Evolutionary conservation across 2,888 invertebrate genomes (phyloP).

Genomic region (Chrysomela aeneicollis): DNA sequence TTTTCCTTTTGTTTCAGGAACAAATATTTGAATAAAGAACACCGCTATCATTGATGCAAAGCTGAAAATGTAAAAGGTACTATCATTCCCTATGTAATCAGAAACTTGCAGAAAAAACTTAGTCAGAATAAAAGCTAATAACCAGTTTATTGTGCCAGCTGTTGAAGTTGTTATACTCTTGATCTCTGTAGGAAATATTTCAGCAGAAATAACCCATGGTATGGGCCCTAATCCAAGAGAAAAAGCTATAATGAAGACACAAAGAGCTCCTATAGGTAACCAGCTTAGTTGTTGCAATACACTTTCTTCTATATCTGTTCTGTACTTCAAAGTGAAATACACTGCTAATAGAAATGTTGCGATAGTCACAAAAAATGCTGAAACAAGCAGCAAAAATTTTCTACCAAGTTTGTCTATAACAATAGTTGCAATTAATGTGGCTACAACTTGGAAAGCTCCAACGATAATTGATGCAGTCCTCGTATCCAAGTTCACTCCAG

Average conservation of each 20-base stretch:
- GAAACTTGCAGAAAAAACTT: conserved; percentile 73
- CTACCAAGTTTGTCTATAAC: conserved; percentile 85
- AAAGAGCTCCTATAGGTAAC: conserved; percentile 78
- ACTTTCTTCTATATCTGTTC: conserved; percentile 53
- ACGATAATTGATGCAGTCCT: conserved; percentile 78
- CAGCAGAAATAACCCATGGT: conserved; percentile 87
- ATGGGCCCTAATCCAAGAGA: conserved; percentile 86
- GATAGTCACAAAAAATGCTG: conserved; percentile 74
- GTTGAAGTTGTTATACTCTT: conserved; percentile 80
- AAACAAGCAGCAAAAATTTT: conserved; percentile 76
- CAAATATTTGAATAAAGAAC: conserved; percentile 64
- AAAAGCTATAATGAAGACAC: conserved; percentile 81
- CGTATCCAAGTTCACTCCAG: conserved; percentile 68
- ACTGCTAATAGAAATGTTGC: conserved; percentile 75
- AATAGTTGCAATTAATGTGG: conserved; percentile 77
- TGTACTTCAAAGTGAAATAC: conserved; percentile 68
- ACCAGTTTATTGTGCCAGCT: conserved; percentile 84
- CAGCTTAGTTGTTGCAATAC: conserved; percentile 70
- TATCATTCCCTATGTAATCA: conserved; percentile 66
- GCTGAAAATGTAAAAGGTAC: conserved; percentile 80
- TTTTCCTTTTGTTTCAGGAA: conserved; percentile 58
- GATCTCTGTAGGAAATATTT: conserved; percentile 81
- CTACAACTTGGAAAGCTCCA: conserved; percentile 82
- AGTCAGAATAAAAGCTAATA: conserved; percentile 81
- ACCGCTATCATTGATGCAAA: conserved; percentile 71